Percentiles rank a stretch among this genome's conserved stretches.
phyloP scores from a whole-genome alignment of 2,888 invertebrate genomes.

The Lycia hirtaria region DNA sequence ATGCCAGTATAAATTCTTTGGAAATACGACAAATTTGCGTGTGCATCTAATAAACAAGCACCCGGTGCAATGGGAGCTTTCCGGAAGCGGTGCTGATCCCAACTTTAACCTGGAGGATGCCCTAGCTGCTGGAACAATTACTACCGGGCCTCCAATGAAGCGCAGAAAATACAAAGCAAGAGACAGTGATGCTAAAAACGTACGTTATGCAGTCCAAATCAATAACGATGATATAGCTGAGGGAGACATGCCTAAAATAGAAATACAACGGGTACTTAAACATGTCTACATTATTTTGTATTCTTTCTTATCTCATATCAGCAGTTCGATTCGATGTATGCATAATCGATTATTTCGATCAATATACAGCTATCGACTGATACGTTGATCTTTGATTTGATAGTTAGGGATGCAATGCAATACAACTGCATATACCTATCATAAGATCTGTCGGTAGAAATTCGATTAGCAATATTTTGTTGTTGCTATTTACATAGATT shows the following conservation, averaged over 20 bases:
- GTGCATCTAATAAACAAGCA: constrained; percentile 75
- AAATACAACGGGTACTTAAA: constrained; percentile 74
- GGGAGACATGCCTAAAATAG: constrained; percentile 67
- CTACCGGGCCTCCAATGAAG: constrained; percentile 50
- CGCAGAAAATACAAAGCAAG: constrained; percentile 60
- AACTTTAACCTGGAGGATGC: constrained; percentile 58
- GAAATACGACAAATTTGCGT: constrained; percentile 78
- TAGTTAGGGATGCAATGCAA: constrained; percentile 4
- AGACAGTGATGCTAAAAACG: constrained; percentile 67
- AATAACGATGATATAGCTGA: constrained; percentile 55
- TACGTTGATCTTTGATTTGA: background rate
- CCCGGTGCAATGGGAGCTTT: constrained; percentile 78
- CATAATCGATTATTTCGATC: constrained; percentile 32
- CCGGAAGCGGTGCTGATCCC: constrained; percentile 66
- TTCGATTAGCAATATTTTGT: background rate
- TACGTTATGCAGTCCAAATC: constrained; percentile 75
- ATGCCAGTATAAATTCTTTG: constrained; percentile 77
- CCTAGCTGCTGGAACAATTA: constrained; percentile 3
- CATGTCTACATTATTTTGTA: constrained; percentile 51
- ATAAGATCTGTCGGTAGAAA: background rate
- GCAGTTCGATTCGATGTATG: constrained; percentile 12
- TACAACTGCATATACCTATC: background rate
- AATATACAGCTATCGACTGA: constrained; percentile 24
- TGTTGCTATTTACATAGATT: background rate
- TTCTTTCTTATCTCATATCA: constrained; percentile 43